These are phyloP conservation scores for Pyrrhosoma nymphula DNA, from an alignment of 2,888 invertebrate genomes.

Conservation along the genomic window DNA sequence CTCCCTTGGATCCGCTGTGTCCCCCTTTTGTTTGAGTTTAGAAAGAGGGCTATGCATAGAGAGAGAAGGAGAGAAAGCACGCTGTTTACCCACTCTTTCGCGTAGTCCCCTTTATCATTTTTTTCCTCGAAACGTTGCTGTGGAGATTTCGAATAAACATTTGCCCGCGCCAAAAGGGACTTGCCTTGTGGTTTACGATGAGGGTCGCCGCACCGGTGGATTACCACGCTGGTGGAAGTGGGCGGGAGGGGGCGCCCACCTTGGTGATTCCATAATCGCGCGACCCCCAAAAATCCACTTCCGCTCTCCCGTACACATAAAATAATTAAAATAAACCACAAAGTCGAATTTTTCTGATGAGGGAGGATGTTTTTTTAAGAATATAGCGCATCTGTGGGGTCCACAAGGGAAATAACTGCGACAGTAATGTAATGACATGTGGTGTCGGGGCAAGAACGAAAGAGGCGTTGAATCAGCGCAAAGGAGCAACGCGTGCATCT, in stretches of 20 bases:
- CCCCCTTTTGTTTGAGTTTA: conserved; percentile 42
- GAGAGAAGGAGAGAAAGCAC: not conserved
- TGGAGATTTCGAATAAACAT: conserved; percentile 44
- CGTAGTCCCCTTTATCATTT: not conserved
- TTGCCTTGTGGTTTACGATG: conserved; percentile 35
- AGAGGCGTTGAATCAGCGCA: too few species aligned
- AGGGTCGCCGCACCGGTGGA: not conserved
- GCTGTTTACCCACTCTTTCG: not conserved
- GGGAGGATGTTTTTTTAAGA: too few species aligned
- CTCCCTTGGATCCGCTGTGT: too few species aligned
- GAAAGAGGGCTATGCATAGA: not conserved
- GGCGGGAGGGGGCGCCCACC: not conserved
- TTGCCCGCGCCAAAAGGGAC: not conserved
- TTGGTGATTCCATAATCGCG: not conserved
- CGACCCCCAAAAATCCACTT: not conserved
- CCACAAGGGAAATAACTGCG: not conserved
- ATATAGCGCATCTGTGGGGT: not conserved
- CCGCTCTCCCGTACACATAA: not conserved
- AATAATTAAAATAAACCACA: not conserved
- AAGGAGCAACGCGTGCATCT: too few species aligned
- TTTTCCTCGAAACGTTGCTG: not conserved
- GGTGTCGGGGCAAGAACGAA: not conserved
- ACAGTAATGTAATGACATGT: not conserved
- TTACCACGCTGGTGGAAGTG: not conserved
- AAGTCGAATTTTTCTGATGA: not conserved